Evolutionary conservation across 2,797 vertebrate species (phyloP).

Genomic region (Denticeps clupeoides): DNA sequence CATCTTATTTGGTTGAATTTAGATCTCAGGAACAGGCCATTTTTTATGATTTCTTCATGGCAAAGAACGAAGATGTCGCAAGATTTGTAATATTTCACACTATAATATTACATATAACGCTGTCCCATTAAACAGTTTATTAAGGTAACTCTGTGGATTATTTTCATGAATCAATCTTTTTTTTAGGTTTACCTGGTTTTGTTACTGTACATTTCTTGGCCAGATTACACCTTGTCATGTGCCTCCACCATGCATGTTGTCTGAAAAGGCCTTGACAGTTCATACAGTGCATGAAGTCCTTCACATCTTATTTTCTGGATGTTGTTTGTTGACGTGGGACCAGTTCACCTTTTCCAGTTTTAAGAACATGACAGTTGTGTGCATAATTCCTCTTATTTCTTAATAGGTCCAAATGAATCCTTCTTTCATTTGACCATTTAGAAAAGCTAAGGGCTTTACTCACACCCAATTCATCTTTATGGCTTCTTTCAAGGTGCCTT

Average conservation of each 20-base stretch:
- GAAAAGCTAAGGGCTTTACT: slow-evolving; percentile 23
- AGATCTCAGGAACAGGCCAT: slow-evolving; percentile 14
- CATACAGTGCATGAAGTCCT: slow-evolving; percentile 32
- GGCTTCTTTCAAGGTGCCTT: slow-evolving; percentile 10
- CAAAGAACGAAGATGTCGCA: slow-evolving; percentile 9
- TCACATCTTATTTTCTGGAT: slow-evolving; percentile 15
- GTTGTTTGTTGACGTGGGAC: slow-evolving; percentile 18
- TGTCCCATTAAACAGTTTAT: too few species aligned
- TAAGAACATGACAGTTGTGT: slow-evolving; percentile 27
- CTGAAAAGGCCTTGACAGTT: slow-evolving; percentile 29
- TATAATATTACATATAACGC: too few species aligned
- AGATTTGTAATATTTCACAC: too few species aligned
- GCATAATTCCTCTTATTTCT: slow-evolving; percentile 24
- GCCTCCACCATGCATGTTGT: too few species aligned
- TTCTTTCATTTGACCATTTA: slow-evolving; percentile 27
- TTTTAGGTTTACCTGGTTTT: slow-evolving; percentile 11
- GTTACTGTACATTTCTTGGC: slow-evolving; percentile 4
- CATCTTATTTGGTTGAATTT: slow-evolving; percentile 1
- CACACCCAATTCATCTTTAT: slow-evolving; percentile 14
- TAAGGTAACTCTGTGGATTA: too few species aligned
- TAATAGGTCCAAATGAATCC: slow-evolving; percentile 19
- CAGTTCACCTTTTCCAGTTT: slow-evolving; percentile 20
- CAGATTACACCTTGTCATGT: slow-evolving; percentile 17
- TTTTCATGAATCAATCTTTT: too few species aligned
- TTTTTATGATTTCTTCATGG: slow-evolving; percentile 18